Percentiles rank a stretch among this genome's conserved stretches.
Conservation (phyloP, 2,797 vertebrate species). For the Protosalanx chinensis region DNA sequence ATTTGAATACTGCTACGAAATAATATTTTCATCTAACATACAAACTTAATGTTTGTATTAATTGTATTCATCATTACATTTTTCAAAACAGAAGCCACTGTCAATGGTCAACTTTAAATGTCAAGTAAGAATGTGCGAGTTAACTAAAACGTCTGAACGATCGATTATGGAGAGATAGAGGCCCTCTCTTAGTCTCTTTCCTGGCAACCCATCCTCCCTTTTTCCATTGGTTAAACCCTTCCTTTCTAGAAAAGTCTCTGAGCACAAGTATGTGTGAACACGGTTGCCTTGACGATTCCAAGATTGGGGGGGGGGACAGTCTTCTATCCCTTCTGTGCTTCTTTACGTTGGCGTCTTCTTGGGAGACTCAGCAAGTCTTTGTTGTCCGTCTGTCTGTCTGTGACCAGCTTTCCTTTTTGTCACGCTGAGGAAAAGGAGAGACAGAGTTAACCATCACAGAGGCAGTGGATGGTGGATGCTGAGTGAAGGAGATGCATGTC, state of each 20-base stretch:
- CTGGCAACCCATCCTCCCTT: slow-evolving; percentile 49
- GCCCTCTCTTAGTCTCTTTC: slow-evolving; percentile 48
- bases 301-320: slow-evolving; percentile 41
- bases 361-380: slow-evolving; percentile 57
- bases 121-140: slow-evolving; percentile 8
- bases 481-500: slow-evolving; percentile 28
- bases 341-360: slow-evolving; percentile 25
- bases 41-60: not conserved
- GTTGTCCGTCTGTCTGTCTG: slow-evolving; percentile 38
- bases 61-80: not conserved
- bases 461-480: not conserved
- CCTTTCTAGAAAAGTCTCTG: slow-evolving; percentile 56
- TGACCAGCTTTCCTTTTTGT: slow-evolving; percentile 39
- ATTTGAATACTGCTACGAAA: not conserved
- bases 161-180: slow-evolving; percentile 28
- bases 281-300: slow-evolving; percentile 70
- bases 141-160: slow-evolving; percentile 42
- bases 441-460: not conserved
- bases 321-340: slow-evolving; percentile 9
- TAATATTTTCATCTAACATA: not conserved
- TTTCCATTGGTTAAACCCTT: slow-evolving; percentile 48
- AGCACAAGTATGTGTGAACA: slow-evolving; percentile 57
- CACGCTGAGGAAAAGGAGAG: slow-evolving; percentile 48
- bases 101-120: slow-evolving; percentile 27
- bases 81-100: not conserved